Base-by-base conservation (phyloP, 2,888 invertebrate genomes). In the Phalangium opilio region DNA sequence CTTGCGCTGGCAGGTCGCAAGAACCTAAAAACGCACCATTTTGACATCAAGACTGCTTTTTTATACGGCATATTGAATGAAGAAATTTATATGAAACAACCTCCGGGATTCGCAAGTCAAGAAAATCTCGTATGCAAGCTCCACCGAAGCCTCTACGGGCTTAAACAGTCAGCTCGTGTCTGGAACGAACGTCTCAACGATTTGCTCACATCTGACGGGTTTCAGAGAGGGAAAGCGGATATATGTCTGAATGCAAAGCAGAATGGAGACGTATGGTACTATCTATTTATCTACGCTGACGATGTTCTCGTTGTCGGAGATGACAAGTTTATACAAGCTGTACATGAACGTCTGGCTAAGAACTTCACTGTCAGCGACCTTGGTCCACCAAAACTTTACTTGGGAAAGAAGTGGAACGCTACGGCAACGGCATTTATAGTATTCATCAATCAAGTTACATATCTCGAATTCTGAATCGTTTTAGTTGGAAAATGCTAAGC, bases 41-140 rank as follows among this genome's bases (percentile, higher is more conserved):
- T 54, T 41, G 56, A 55, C 41, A 42, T 54, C 5, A 50, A 45
- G 15, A 58, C 57, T 19, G 56, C 54, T 5, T 58, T 57, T 36
- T 41, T 56, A 10, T 43, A 54, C 44, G 51, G 51, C 2, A 4
- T 7, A 27, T 8, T 27, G 27, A 14, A 42, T 19, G 27, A 42
- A 19, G 21, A 17, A 7, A 20, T 42, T 3, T 42, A 42, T 20
- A 19, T 42, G 5, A 11, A 21, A 3, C 42, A 42, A 21, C 42
- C 42, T 3, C 4, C 20, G 2, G 42, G 42, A 3, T 38, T 17
- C 10, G 15, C 15, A 38, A 38, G 8, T 38, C 15, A 18, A 17
- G 38, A 38, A 17, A 38, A 38, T 38, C 8, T 38, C 5, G 38
- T 38, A 17, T 38, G 27, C 8, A 27, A 27, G 27, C 27, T 27